A percentile compares a stretch with the other conserved stretches of the same genome.
phyloP scores from a whole-genome alignment of 2,113 vertebrate species.

The Synchiropus splendidus region DNA sequence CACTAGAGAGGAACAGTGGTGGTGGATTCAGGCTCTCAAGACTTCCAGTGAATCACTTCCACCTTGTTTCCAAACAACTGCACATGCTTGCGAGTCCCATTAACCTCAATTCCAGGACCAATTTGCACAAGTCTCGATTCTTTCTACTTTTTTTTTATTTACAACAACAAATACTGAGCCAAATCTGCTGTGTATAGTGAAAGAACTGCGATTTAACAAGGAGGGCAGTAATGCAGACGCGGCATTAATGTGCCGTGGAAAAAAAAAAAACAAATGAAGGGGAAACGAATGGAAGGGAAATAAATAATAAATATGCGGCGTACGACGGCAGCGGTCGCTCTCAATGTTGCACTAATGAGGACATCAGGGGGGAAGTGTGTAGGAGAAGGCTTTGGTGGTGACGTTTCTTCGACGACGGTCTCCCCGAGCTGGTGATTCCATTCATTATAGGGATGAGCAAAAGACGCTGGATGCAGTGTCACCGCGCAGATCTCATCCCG shows the following conservation, averaged over 20 bases:
- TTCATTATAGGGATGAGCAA: conserved; percentile 35
- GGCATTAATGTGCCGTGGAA: neutral
- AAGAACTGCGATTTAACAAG: too few species aligned
- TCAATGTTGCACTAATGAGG: conserved; percentile 45
- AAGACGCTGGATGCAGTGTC: conserved; percentile 29
- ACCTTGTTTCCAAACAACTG: too few species aligned
- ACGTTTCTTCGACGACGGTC: conserved; percentile 27
- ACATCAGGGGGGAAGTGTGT: conserved; percentile 29
- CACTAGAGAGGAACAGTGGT: too few species aligned
- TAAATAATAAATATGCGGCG: conserved; percentile 43
- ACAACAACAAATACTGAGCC: neutral
- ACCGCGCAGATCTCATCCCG: conserved; percentile 9
- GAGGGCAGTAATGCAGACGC: neutral
- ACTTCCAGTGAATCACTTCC: neutral
- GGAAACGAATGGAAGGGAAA: neutral
- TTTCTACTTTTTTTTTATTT: too few species aligned
- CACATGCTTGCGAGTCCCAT: too few species aligned
- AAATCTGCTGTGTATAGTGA: neutral
- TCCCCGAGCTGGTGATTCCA: conserved; percentile 34
- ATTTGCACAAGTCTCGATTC: too few species aligned
- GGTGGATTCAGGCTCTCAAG: neutral
- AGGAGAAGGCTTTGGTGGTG: conserved; percentile 27
- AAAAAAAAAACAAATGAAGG: conserved; percentile 3
- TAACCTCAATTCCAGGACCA: too few species aligned
- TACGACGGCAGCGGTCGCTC: conserved; percentile 2